Conservation (phyloP, 2,797 vertebrate species). For the Thamnophis elegans region DNA sequence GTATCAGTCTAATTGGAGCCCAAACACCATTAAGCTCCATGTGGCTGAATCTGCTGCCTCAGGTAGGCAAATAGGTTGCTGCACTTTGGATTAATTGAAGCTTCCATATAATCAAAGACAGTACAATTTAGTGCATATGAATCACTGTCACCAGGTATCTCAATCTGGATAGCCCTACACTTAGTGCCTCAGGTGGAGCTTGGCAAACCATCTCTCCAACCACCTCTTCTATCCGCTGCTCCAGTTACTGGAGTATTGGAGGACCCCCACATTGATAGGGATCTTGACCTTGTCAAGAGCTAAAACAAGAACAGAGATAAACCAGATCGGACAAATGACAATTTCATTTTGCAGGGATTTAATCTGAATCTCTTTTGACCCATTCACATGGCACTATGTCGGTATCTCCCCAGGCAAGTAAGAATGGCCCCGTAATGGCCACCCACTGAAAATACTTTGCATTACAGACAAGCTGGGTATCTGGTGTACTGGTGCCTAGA, state of each 20-base stretch:
- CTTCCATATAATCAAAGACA: not conserved
- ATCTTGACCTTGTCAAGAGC: not conserved
- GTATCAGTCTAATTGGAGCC: not conserved
- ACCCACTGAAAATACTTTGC: not conserved
- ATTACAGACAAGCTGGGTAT: not conserved
- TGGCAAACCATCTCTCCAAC: not conserved
- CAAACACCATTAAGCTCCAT: not conserved
- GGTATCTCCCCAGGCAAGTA: not conserved
- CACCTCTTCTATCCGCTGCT: not conserved
- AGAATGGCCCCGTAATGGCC: not conserved
- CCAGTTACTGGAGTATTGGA: not conserved
- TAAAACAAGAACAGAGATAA: not conserved
- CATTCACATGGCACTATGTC: not conserved
- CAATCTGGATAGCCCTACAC: not conserved
- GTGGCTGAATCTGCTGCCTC: not conserved
- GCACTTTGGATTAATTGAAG: not conserved
- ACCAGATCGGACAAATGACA: not conserved
- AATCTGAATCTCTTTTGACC: not conserved
- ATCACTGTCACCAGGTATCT: not conserved
- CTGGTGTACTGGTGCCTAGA: not conserved
- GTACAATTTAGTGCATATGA: not conserved
- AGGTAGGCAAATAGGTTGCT: not conserved
- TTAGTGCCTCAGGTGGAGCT: not conserved
- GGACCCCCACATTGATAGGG: not conserved
- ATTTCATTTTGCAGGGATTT: not conserved